Percentiles rank a stretch among this genome's conserved stretches.
Evolutionary conservation across 2,888 invertebrate species (phyloP).

Genomic region (Philhelius pedissequus): DNA sequence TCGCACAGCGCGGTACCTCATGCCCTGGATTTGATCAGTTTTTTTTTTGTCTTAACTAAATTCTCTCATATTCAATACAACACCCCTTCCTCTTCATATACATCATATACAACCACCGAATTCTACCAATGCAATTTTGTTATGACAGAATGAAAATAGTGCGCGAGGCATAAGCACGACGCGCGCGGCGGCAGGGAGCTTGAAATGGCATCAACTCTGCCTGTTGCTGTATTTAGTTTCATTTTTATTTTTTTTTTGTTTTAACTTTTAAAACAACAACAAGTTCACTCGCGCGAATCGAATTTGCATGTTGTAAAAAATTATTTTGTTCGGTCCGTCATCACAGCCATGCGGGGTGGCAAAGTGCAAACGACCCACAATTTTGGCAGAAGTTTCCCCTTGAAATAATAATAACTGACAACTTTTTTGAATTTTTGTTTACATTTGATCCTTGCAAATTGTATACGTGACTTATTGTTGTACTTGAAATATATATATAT

Average conservation of each 20-base stretch:
- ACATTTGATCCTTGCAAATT: slow-evolving; percentile 8
- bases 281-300: slow-evolving; percentile 7
- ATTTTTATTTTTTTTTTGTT: not conserved
- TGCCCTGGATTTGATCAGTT: slow-evolving; percentile 41
- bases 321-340: not conserved
- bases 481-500: not conserved
- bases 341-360: not conserved
- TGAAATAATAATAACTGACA: slow-evolving; percentile 22
- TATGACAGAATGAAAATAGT: slow-evolving; percentile 13
- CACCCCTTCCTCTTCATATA: not conserved
- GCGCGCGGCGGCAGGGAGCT: not conserved
- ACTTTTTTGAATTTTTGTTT: slow-evolving; percentile 40
- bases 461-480: slow-evolving; percentile 16
- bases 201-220: not conserved
- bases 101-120: too few species aligned
- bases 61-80: not conserved
- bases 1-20: slow-evolving; percentile 32
- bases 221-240: slow-evolving; percentile 14
- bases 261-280: not conserved
- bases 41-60: not conserved
- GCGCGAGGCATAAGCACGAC: not conserved
- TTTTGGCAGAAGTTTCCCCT: not conserved
- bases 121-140: slow-evolving; percentile 6
- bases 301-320: slow-evolving; percentile 40
- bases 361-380: not conserved